Conservation (phyloP, 2,113 vertebrate species). For the Herpailurus yagouaroundi region DNA sequence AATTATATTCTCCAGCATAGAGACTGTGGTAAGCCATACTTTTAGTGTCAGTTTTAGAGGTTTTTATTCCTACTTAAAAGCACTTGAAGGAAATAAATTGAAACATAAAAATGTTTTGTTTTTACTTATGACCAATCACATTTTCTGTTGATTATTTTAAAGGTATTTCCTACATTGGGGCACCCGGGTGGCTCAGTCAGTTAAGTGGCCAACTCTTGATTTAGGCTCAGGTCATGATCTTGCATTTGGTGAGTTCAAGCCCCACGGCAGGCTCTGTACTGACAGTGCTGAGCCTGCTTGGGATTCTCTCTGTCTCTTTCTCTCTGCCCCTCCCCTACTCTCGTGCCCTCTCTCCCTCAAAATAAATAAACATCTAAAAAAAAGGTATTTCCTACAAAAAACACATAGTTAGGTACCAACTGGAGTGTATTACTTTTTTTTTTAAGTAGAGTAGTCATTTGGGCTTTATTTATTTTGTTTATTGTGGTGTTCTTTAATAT, state of each 20-base stretch:
- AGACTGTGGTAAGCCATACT: not conserved
- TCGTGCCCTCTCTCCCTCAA: too few relatives aligned
- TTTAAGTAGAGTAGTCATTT: slow-evolving; percentile 41
- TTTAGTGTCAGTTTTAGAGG: not conserved
- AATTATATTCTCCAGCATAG: slow-evolving; percentile 25
- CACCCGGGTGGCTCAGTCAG: too few relatives aligned
- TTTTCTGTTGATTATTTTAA: slow-evolving; percentile 51
- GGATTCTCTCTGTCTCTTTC: too few relatives aligned
- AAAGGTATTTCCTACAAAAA: slow-evolving; percentile 37
- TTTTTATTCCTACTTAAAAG: slow-evolving; percentile 48
- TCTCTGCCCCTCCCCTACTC: too few relatives aligned
- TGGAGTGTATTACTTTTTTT: slow-evolving; percentile 13
- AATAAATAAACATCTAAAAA: too few relatives aligned
- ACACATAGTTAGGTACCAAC: not conserved
- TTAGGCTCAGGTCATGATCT: too few relatives aligned
- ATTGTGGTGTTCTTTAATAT: slow-evolving; percentile 38
- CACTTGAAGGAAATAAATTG: slow-evolving; percentile 25
- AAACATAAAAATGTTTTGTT: slow-evolving; percentile 50
- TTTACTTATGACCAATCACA: slow-evolving; percentile 31
- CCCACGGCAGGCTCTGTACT: too few relatives aligned
- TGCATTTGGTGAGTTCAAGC: too few relatives aligned
- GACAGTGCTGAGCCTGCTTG: too few relatives aligned
- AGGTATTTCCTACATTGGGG: not conserved
- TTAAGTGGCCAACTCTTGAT: too few relatives aligned
- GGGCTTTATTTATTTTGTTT: not conserved